phyloP scores from a whole-genome alignment of 2,797 vertebrate species.

The Myotis vivesi region DNA sequence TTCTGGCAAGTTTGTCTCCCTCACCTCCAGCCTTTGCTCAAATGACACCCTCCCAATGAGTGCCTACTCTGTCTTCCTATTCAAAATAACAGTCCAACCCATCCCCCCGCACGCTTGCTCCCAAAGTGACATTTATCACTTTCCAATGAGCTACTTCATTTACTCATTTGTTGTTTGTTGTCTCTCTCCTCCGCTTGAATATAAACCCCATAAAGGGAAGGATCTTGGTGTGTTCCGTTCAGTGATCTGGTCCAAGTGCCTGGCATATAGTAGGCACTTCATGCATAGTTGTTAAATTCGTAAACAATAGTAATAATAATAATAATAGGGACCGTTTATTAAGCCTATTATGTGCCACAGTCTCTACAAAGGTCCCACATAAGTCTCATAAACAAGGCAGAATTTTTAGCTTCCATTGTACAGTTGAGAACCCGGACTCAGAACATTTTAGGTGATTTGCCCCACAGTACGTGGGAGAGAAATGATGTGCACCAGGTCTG shows the following conservation, averaged over 20 bases:
- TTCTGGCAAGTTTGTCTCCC: neutral
- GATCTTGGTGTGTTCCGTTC: neutral
- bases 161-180: neutral
- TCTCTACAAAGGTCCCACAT: neutral
- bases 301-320: neutral
- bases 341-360: neutral
- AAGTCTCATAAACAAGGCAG: neutral
- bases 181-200: neutral
- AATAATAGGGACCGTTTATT: neutral
- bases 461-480: neutral
- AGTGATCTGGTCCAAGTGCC: neutral
- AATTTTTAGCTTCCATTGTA: neutral
- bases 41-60: neutral
- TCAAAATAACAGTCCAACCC: neutral
- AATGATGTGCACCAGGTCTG: neutral
- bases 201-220: neutral
- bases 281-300: neutral
- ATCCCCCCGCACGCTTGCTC: neutral
- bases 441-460: neutral
- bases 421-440: neutral
- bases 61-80: neutral
- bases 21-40: neutral
- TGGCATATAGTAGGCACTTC: neutral
- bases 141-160: neutral
- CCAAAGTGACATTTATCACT: neutral